Percentiles rank a stretch among this genome's conserved stretches.
Conservation (phyloP, 1,140 invertebrate species). For the Diplogasteroides magnus region DNA sequence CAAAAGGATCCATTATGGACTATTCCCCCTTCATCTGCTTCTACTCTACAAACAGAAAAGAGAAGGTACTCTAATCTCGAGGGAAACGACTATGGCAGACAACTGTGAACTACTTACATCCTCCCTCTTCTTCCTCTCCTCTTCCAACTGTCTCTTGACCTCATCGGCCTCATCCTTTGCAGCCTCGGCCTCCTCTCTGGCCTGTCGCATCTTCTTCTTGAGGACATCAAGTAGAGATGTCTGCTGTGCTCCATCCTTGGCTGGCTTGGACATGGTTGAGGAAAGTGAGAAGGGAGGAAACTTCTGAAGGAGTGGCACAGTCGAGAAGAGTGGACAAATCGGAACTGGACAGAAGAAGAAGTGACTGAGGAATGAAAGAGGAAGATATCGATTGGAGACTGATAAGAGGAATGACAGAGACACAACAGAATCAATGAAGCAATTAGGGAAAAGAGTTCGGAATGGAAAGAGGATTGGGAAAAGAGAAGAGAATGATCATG, state of each 20-base stretch:
- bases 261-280: slow-evolving; percentile 50
- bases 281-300: not conserved
- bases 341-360: no score
- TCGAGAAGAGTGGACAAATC: not conserved
- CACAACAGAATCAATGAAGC: not conserved
- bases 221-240: slow-evolving; percentile 76
- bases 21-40: no score
- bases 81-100: no score
- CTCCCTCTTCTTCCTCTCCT: slow-evolving; percentile 55
- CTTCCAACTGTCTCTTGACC: slow-evolving; percentile 54
- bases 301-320: slow-evolving; percentile 3
- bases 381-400: not conserved
- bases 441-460: not conserved
- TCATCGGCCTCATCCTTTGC: slow-evolving; percentile 71
- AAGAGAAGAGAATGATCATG: no score
- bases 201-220: slow-evolving; percentile 98
- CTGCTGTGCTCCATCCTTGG: slow-evolving; percentile 55
- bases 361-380: not conserved
- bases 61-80: no score
- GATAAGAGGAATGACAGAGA: not conserved
- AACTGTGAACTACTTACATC: slow-evolving; percentile 45
- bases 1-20: no score
- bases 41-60: no score
- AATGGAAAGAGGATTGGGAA: not conserved
- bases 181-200: slow-evolving; percentile 75